Percentiles rank a stretch among this genome's conserved stretches.
Evolutionary conservation across 2,797 vertebrate species (phyloP).

Genomic region (Coregonus suidteri): DNA sequence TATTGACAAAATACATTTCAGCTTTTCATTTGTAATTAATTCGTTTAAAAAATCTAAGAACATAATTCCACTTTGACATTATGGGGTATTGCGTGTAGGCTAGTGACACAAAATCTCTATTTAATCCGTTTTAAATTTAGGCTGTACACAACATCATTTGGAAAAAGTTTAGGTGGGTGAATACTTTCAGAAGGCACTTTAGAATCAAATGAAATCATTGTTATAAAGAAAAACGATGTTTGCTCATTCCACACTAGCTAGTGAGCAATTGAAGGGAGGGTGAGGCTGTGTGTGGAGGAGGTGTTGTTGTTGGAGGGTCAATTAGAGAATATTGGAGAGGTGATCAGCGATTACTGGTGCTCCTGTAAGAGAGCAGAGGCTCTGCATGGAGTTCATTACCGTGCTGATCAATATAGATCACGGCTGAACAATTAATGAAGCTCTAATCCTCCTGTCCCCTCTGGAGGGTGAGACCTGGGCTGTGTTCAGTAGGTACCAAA

Average conservation of each 20-base stretch:
- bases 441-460: slow-evolving; percentile 35
- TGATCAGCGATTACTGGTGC: slow-evolving; percentile 63
- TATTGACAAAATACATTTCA: no score
- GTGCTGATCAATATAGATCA: slow-evolving; percentile 61
- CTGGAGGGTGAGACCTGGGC: slow-evolving; percentile 20
- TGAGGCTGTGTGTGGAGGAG: slow-evolving; percentile 35
- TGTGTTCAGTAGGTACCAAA: not conserved
- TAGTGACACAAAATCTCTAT: no score
- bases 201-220: not conserved
- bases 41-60: no score
- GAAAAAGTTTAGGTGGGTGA: no score
- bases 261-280: slow-evolving; percentile 60
- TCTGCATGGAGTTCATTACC: slow-evolving; percentile 69
- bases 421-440: slow-evolving; percentile 57
- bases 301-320: slow-evolving; percentile 54
- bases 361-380: slow-evolving; percentile 56
- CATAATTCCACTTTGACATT: no score
- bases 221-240: slow-evolving; percentile 18
- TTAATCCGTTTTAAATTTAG: no score
- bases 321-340: slow-evolving; percentile 60
- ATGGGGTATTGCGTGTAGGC: no score
- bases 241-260: slow-evolving; percentile 32
- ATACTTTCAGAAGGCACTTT: no score
- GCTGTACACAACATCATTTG: no score
- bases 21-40: no score